Evolutionary conservation across 1,140 invertebrate genomes (phyloP).

Genomic region (Orchestia grillus): DNA sequence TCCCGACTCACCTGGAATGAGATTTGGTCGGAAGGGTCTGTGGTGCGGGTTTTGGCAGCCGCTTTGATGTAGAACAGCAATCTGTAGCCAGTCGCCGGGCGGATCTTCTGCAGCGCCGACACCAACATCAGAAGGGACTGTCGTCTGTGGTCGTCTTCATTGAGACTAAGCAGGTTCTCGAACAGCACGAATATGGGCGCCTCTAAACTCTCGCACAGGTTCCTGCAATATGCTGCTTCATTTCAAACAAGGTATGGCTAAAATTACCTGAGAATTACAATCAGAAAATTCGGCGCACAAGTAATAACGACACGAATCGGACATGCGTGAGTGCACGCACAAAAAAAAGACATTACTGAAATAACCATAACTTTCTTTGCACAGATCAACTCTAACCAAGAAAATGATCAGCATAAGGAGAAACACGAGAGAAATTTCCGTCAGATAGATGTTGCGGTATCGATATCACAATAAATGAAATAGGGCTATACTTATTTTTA

Average conservation of each 20-base stretch:
- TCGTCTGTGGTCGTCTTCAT: conserved; percentile 73
- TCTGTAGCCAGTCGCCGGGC: conserved; percentile 71
- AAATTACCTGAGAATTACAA: no score
- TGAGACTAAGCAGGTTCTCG: conserved; percentile 73
- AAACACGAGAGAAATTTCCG: not conserved
- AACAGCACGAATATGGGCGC: conserved; percentile 75
- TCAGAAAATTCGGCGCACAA: no score
- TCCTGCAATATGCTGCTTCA: conserved; percentile 67
- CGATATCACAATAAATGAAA: not conserved
- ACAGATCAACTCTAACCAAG: not conserved
- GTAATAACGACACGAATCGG: no score
- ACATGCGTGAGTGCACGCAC: not conserved
- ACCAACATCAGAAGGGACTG: conserved; percentile 73
- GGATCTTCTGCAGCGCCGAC: conserved; percentile 73
- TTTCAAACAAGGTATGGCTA: no score
- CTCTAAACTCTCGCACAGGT: conserved; percentile 74
- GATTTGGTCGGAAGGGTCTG: conserved; percentile 18
- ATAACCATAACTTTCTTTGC: not conserved
- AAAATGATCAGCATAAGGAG: not conserved
- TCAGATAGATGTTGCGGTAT: not conserved
- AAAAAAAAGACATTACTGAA: not conserved
- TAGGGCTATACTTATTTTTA: not conserved
- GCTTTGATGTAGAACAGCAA: conserved; percentile 75
- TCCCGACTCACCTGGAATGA: conserved; percentile 4
- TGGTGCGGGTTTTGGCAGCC: conserved; percentile 48